These are phyloP conservation scores for Acrossocheilus fasciatus DNA, from an alignment of 2,797 vertebrate genomes.

Conservation along the genomic window DNA sequence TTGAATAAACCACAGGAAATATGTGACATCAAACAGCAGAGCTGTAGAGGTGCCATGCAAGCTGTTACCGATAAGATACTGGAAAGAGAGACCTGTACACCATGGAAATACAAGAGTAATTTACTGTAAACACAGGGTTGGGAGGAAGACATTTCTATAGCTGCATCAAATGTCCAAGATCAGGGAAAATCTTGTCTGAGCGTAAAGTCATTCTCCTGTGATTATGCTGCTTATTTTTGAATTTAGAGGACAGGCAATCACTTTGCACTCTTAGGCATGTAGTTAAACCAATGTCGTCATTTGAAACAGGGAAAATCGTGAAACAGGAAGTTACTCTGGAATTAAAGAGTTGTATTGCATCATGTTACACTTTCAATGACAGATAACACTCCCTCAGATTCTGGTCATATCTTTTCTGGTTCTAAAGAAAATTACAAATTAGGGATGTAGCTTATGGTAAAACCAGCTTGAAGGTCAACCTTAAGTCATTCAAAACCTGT, in stretches of 20 bases:
- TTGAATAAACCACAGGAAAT: constrained; percentile 30
- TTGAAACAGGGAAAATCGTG: not conserved
- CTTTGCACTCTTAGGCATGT: not conserved
- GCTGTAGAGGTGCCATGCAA: not conserved
- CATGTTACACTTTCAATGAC: constrained; percentile 49
- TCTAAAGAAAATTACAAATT: constrained; percentile 33
- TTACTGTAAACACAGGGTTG: constrained; percentile 45
- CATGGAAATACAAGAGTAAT: constrained; percentile 19
- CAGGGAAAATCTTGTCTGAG: not conserved
- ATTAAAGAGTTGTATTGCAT: constrained; percentile 44
- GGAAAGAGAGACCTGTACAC: constrained; percentile 37
- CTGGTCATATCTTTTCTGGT: constrained; percentile 30
- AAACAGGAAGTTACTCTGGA: constrained; percentile 17
- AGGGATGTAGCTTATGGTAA: not conserved
- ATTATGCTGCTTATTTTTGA: not conserved
- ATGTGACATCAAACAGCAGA: constrained; percentile 15
- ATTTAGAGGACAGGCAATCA: not conserved
- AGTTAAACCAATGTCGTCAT: not conserved
- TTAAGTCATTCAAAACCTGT: not conserved
- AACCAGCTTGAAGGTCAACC: not conserved
- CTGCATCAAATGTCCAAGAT: not conserved
- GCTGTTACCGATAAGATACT: not conserved
- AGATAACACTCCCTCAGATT: constrained; percentile 45
- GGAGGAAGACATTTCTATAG: not conserved
- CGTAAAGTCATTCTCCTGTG: not conserved